phyloP scores from a whole-genome alignment of 2,113 vertebrate genomes.

The Siniperca knerii region DNA sequence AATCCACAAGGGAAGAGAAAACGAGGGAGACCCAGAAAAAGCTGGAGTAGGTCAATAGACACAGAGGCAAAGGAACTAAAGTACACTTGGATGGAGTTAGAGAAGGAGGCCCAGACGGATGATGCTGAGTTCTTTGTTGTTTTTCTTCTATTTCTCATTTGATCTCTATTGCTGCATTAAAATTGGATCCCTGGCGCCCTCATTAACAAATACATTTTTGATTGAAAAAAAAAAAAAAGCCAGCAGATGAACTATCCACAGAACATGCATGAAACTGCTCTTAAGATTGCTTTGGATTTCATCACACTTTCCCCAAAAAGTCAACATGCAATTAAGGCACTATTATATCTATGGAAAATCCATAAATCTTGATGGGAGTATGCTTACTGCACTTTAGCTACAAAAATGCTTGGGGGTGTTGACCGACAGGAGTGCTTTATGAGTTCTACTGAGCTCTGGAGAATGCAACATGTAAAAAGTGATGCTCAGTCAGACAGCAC shows the following conservation, averaged over 20 bases:
- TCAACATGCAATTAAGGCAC: conserved; percentile 58
- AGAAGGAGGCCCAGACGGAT: neutral
- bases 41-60: too few species aligned
- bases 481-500: neutral
- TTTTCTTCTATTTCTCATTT: conserved; percentile 25
- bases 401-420: conserved; percentile 7
- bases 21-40: too few species aligned
- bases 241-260: conserved; percentile 28
- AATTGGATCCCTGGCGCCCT: conserved; percentile 33
- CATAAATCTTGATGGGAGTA: conserved; percentile 19
- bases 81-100: too few species aligned
- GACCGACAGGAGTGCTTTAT: conserved; percentile 3
- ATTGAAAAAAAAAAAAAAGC: conserved; percentile 23
- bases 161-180: conserved; percentile 25
- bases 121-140: conserved; percentile 8
- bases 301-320: conserved; percentile 63
- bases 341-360: conserved; percentile 39
- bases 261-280: conserved; percentile 13
- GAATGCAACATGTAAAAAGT: conserved; percentile 21
- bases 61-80: too few species aligned
- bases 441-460: conserved; percentile 34
- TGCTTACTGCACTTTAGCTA: conserved; percentile 3
- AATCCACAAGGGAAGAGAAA: too few species aligned
- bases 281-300: conserved; percentile 70
- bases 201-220: conserved; percentile 60